Evolutionary conservation across 2,888 invertebrate genomes (phyloP), one percentile per base, ranked within the genome.

Genomic region (Xanthorhoe spadicearia): DNA sequence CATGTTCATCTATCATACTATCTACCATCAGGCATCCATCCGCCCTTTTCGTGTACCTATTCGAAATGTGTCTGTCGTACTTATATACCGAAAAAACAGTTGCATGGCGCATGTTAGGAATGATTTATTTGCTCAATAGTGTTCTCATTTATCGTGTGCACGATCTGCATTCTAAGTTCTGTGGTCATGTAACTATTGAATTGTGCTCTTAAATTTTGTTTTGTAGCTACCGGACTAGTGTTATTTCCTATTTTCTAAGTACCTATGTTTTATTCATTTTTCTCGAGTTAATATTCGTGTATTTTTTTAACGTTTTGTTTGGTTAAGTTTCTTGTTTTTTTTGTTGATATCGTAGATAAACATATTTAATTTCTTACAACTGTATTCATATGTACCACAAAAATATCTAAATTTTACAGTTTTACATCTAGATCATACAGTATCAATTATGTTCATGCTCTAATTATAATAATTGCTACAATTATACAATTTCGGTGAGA

Each of bases 401-500:
- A 68, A 74, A 74, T 74, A 80, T 82, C 79, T 76, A 56, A 67
- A 77, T 32, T 49, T 75, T 74, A 80, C 77, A 80, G 79, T 80
- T 79, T 76, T 73, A 71, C 78, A 81, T 82, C 72, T 76, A 73
- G 78, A 74, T 69, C 75, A 68, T 65, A 66, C 64, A 74, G 65
- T 77, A 80, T 80, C 76, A 79, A 84, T 84, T 84, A 83, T 82
- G 68, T 83, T 82, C 79, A 81, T 81, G 86, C 83, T 84, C 86
- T 86, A 83, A 82, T 85, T 85, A 75, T 72, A 74, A 66, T 83
- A 83, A 84, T 85, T 82, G 77, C 79, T 74, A 74, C 76, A 78
- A 81, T 83, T 82, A 83, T 82, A 79, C 73, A 76, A 82, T 82
- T 80, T 82, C 68, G 71, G 81, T 80, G 83, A 81, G 78, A 73